Base-by-base conservation (phyloP, 2,797 vertebrate genomes). In the Chelidonichthys spinosus region DNA sequence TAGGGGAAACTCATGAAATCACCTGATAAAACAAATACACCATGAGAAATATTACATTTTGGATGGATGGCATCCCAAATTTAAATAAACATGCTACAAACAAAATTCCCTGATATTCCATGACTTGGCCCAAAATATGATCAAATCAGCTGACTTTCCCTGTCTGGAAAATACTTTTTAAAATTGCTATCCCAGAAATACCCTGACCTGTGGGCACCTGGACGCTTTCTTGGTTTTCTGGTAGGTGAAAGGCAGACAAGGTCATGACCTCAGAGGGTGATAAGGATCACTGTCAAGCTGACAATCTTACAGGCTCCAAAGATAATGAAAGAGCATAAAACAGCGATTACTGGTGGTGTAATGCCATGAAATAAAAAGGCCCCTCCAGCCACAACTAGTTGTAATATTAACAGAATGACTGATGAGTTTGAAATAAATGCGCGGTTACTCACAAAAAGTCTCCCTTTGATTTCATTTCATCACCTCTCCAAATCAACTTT, bases 241-340 rank as follows among this genome's bases (percentile, higher is more conserved):
- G 33, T 17, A 11, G 25, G 14, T 74, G 47, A 52, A 54, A 17
- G 50, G 36, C n/a, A 8, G 69, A 64, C 15, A 64, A 72, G 44
- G 68, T 7, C 11, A 6, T 64, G 35, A 44, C 73, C 42, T 59
- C 4, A 64, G 6, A 60, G 43, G 50, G 39, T 58, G 25, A 71
- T 10, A 44, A 71, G n/a, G 50, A 47, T 70, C 25, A 65, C 14
- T 53, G 47, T 76, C 36, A 9, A 9, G 25, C 10, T 46, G 62
- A 84, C 17, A 40, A 32, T 42, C 18, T 7, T 14, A 49, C 6
- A 11, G 7, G 8, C 37, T 50, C 33, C 25, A 35, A 35, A 69
- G 49, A 64, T 56, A 52, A 64, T 53, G 4, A 76, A 49, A 76
- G 32, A 47, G 43, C 46, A 78, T 67, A 69, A 50, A 81, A 46